A percentile compares a stretch with the other conserved stretches of the same genome.
These are phyloP conservation scores for Camptogramma bilineatum DNA, from an alignment of 2,888 invertebrate genomes.

Conservation along the genomic window DNA sequence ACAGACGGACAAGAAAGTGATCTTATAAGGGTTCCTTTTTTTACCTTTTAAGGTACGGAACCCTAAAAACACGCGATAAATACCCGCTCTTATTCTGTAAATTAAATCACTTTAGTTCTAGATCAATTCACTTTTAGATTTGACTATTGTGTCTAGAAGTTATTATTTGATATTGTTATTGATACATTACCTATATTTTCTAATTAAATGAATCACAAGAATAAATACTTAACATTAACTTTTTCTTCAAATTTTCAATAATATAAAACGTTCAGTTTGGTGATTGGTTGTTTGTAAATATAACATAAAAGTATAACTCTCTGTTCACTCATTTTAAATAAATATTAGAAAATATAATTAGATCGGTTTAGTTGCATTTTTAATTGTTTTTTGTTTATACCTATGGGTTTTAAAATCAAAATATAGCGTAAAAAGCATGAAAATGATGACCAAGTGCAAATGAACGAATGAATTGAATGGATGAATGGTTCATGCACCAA, in stretches of 20 bases:
- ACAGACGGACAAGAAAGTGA: no score
- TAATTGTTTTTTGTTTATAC: background rate
- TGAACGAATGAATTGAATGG: conserved; percentile 2
- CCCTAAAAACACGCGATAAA: background rate
- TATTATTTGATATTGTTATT: background rate
- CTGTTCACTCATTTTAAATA: background rate
- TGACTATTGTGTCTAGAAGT: background rate
- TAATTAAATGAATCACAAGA: background rate
- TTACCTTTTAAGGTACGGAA: no score
- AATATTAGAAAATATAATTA: background rate
- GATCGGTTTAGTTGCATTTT: background rate
- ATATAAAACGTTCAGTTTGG: background rate
- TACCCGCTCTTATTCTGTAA: background rate
- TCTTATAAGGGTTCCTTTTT: no score
- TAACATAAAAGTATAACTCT: background rate
- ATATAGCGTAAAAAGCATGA: conserved; percentile 2
- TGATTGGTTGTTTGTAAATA: background rate
- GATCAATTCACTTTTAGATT: background rate
- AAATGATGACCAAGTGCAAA: conserved; percentile 2
- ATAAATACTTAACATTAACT: background rate
- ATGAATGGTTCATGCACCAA: conserved; percentile 21
- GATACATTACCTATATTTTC: background rate
- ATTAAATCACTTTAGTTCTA: background rate
- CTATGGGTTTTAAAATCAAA: background rate
- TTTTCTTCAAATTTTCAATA: background rate